Percentiles rank a stretch among this genome's conserved stretches.
Conservation (phyloP, 2,888 invertebrate genomes). For the Drosophila flavopinicola region DNA sequence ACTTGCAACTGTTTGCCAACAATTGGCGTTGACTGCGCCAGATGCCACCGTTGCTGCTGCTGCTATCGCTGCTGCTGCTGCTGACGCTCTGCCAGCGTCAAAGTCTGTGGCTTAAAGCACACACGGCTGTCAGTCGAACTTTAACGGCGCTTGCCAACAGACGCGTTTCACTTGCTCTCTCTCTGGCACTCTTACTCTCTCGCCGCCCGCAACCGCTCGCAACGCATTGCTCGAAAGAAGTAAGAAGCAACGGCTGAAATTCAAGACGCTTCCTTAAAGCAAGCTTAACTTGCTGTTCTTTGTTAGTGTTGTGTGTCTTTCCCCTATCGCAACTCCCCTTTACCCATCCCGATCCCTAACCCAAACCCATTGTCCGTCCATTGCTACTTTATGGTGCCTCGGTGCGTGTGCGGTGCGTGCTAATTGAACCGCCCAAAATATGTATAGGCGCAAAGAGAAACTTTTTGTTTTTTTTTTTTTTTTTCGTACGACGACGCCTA, state of each 20-base stretch:
- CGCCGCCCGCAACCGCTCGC: conserved; percentile 20
- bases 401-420: conserved; percentile 60
- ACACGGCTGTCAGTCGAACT: conserved; percentile 57
- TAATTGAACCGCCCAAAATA: conserved; percentile 47
- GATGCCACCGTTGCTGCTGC: conserved; percentile 2
- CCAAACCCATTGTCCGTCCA: conserved; percentile 9
- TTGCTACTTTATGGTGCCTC: conserved; percentile 40
- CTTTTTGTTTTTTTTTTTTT: conserved; percentile 38
- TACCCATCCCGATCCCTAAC: conserved; percentile 2
- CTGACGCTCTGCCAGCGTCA: conserved; percentile 38
- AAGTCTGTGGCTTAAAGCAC: conserved; percentile 48
- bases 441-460: conserved; percentile 71
- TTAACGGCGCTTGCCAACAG: conserved; percentile 67
- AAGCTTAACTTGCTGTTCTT: too few relatives aligned
- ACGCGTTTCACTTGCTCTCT: conserved; percentile 61
- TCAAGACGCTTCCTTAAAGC: conserved; percentile 46
- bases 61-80: conserved; percentile 6
- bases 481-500: conserved; percentile 10
- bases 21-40: neutral
- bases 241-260: conserved; percentile 44
- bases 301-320: conserved; percentile 3
- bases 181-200: conserved; percentile 1
- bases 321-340: conserved; percentile 1
- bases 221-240: conserved; percentile 39
- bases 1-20: too few relatives aligned